phyloP scores from a whole-genome alignment of 2,113 vertebrate species.

The Cyprinodon variegatus region DNA sequence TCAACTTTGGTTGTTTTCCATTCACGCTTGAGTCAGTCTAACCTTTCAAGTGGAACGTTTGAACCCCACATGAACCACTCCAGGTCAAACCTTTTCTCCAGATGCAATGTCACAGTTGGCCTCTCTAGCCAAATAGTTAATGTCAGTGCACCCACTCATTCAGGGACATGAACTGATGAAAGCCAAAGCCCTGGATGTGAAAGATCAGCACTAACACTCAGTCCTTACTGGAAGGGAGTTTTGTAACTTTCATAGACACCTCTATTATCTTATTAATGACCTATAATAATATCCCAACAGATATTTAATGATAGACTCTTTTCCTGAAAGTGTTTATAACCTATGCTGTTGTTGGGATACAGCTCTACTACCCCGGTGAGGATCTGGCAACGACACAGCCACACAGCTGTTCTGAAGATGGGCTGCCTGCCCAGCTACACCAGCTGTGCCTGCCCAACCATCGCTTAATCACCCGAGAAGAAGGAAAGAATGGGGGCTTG shows the following conservation, averaged over 20 bases:
- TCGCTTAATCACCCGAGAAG: constrained; percentile 64
- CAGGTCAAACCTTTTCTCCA: background rate
- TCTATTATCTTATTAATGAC: constrained; percentile 33
- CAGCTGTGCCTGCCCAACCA: constrained; percentile 70
- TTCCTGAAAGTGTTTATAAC: constrained; percentile 37
- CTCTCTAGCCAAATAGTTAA: constrained; percentile 9
- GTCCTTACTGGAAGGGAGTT: constrained; percentile 5
- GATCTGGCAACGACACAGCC: constrained; percentile 53
- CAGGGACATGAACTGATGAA: constrained; percentile 9
- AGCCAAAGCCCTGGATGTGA: background rate
- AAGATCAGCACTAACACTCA: background rate
- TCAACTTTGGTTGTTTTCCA: constrained; percentile 49
- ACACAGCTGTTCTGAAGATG: constrained; percentile 67
- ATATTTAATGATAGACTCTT: constrained; percentile 25
- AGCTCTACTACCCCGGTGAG: constrained; percentile 55
- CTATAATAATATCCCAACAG: constrained; percentile 33
- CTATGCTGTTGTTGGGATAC: constrained; percentile 47
- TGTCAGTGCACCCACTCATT: constrained; percentile 1
- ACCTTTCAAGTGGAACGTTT: constrained; percentile 2
- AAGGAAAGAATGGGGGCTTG: constrained; percentile 10
- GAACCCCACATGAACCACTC: constrained; percentile 35
- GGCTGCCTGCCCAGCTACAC: constrained; percentile 60
- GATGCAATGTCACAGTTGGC: constrained; percentile 38
- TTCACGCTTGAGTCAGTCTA: constrained; percentile 28
- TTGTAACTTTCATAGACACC: constrained; percentile 21